Base-by-base conservation (phyloP, 2,113 vertebrate species). In the Willisornis vidua region DNA sequence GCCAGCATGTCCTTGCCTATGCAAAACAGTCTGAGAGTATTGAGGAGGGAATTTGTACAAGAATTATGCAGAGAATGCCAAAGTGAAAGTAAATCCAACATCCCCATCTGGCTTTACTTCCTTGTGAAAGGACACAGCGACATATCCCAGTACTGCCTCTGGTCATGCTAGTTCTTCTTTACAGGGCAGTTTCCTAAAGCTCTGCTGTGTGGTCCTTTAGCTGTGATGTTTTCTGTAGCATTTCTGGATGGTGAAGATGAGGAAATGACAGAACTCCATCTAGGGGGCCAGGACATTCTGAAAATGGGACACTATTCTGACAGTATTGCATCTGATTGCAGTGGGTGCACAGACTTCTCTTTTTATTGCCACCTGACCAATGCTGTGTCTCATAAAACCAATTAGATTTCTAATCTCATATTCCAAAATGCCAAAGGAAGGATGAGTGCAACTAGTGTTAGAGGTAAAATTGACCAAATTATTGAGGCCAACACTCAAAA, bases 31-130 rank as follows among this genome's bases (percentile, higher is more conserved):
- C 57, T 7, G 49, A 33, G 71, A 78, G 29, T 23, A 24, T 45
- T 62, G 75, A 80, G 85, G 75, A 80, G 85, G 63, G 80, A 73
- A 73, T 85, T 83, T 66, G 71, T 39, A 13, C 33, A 74, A 35
- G 91, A 93, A 80, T 74, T 95, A 83, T 93, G 59, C 75, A 90
- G 90, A 82, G 59, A 63, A 76, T 1, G 25, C 78, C 67, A 74
- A 79, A 90, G 71, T 59, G 75, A 6, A 58, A 82, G 87, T 20
- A 70, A 95, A 96, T 91, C 62, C 87, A 94, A 71, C 62, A 31
- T 77, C 39, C 71, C 87, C 74, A 87, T 87, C 89, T 95, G 94
- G 91, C 78, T 90, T 89, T 66, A 10, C 31, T 62, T 89, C 52
- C 84, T 85, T 67, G 78, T 75, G 80, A 70, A 43, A 62, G 71